phyloP scores from a whole-genome alignment of 2,113 vertebrate species.

The Marcusenius ussheri region DNA sequence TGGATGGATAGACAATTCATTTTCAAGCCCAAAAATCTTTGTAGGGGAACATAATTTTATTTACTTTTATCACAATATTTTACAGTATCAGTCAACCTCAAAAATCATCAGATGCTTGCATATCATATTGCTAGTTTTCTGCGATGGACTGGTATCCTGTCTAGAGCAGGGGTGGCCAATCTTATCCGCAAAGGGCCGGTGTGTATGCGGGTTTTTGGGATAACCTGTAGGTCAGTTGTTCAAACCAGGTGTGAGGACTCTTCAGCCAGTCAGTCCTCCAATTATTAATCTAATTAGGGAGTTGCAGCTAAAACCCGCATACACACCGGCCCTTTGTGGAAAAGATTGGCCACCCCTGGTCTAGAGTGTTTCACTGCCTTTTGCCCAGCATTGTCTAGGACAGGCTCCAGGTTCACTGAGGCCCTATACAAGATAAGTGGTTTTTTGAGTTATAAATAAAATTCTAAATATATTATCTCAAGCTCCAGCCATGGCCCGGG shows the following conservation, averaged over 20 bases:
- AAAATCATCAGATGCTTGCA: background rate
- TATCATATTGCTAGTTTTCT: background rate
- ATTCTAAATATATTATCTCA: background rate
- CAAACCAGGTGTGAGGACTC: too few species aligned
- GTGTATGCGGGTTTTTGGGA: too few species aligned
- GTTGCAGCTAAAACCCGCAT: too few species aligned
- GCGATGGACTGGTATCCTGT: background rate
- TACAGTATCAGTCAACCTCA: background rate
- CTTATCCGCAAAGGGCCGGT: too few species aligned
- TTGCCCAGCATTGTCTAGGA: background rate
- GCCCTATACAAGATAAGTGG: background rate
- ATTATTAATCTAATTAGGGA: too few species aligned
- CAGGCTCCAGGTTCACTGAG: background rate
- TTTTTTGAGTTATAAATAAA: constrained; percentile 1
- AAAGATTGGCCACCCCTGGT: too few species aligned
- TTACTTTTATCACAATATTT: background rate
- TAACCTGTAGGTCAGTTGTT: too few species aligned
- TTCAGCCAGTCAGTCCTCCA: too few species aligned
- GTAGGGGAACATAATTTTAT: background rate
- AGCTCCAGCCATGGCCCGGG: background rate
- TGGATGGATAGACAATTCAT: background rate
- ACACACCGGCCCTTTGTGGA: too few species aligned
- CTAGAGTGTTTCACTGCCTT: background rate
- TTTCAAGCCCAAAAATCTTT: background rate
- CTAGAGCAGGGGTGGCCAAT: too few species aligned